A percentile compares a stretch with the other conserved stretches of the same genome.
phyloP scores from a whole-genome alignment of 2,888 invertebrate species.

The Drosophila sordidapex region DNA sequence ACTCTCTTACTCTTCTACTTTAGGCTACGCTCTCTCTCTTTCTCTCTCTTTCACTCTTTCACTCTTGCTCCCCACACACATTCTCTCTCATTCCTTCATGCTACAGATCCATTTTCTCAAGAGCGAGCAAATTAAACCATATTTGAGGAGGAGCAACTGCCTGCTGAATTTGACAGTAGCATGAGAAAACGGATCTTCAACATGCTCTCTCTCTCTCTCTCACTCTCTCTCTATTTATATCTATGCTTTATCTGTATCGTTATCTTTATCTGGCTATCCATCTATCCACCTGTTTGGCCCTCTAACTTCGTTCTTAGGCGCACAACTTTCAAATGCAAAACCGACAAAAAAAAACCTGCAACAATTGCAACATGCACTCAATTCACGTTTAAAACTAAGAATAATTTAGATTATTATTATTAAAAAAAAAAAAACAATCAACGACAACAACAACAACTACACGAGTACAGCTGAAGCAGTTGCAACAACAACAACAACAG shows the following conservation, averaged over 20 bases:
- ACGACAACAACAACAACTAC: constrained; percentile 22
- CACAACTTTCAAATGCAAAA: constrained; percentile 49
- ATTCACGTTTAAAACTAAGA: constrained; percentile 39
- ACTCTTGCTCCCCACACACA: not conserved
- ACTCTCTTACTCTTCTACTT: constrained; percentile 21
- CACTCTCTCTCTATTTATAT: not conserved
- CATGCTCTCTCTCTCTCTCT: not conserved
- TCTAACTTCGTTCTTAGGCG: constrained; percentile 46
- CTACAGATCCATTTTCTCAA: not conserved
- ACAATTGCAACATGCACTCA: constrained; percentile 57
- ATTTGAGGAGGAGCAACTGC: not conserved
- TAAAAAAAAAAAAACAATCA: constrained; percentile 25
- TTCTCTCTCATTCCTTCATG: not conserved
- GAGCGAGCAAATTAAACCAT: not conserved
- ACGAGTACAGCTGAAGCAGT: constrained; percentile 18
- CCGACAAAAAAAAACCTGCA: constrained; percentile 48
- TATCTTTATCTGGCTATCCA: constrained; percentile 6
- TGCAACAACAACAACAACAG: constrained; percentile 29
- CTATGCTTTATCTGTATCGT: constrained; percentile 9
- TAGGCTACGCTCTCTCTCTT: not conserved
- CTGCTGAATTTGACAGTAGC: not conserved
- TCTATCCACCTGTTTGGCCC: constrained; percentile 21
- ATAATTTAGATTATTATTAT: not conserved
- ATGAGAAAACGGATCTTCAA: constrained; percentile 1
- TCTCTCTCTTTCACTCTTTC: not conserved